These are phyloP conservation scores for Larimichthys crocea DNA, from an alignment of 2,113 vertebrate species.

Conservation along the genomic window DNA sequence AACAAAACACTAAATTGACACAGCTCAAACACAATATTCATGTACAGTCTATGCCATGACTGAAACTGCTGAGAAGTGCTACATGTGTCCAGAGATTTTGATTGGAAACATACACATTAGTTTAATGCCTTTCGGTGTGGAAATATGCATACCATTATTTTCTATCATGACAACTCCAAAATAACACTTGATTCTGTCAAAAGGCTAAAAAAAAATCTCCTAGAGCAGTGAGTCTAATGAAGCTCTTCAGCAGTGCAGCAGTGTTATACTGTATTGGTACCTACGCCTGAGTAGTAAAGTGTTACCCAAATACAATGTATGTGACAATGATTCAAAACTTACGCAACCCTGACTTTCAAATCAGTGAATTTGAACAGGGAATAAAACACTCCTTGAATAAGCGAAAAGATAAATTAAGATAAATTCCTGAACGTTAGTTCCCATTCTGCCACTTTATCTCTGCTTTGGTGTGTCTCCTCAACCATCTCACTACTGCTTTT, in stretches of 20 bases:
- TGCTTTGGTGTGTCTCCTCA: slow-evolving; percentile 6
- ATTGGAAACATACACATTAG: neutral
- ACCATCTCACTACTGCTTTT: neutral
- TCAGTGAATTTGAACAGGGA: slow-evolving; percentile 1
- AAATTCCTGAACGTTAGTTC: neutral
- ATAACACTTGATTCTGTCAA: neutral
- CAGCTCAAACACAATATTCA: neutral
- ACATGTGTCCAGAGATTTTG: neutral
- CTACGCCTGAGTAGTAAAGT: neutral
- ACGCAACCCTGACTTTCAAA: neutral
- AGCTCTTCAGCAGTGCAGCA: neutral
- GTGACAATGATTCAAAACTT: neutral
- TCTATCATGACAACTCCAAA: neutral
- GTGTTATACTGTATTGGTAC: neutral
- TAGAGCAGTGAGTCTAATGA: neutral
- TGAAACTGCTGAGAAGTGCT: too few species aligned
- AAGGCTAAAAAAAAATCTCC: neutral
- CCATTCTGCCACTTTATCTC: slow-evolving; percentile 27
- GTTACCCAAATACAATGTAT: neutral
- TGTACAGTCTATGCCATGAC: too few species aligned
- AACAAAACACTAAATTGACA: neutral
- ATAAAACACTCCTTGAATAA: neutral
- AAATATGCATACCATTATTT: neutral
- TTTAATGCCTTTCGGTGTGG: neutral
- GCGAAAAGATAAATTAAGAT: slow-evolving; percentile 17